phyloP scores from a whole-genome alignment of 2,888 invertebrate species.

The Mellilla xanthometata region DNA sequence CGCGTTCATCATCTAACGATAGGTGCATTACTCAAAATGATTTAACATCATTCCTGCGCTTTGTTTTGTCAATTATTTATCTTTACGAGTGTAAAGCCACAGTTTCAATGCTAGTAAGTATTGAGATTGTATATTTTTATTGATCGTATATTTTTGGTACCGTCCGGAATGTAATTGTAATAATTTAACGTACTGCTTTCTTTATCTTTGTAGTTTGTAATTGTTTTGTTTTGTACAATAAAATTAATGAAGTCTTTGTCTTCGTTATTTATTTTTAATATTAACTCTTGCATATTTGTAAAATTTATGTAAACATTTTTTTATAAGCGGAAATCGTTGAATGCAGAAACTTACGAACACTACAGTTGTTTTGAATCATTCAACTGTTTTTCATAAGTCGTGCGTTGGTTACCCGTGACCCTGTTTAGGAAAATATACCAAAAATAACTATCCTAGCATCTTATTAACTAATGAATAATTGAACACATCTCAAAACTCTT shows the following conservation, averaged over 20 bases:
- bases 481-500: background rate
- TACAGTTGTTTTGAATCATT: too few species aligned
- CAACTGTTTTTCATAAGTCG: too few species aligned
- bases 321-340: too few species aligned
- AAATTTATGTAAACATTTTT: too few species aligned
- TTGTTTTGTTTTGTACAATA: constrained; percentile 2
- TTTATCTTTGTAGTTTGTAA: constrained; percentile 7
- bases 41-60: constrained; percentile 32
- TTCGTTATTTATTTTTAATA: too few species aligned
- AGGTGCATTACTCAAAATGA: constrained; percentile 35
- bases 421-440: too few species aligned
- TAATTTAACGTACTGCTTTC: constrained; percentile 9
- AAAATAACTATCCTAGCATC: too few species aligned
- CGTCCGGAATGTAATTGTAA: constrained; percentile 18
- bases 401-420: too few species aligned
- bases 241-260: too few species aligned
- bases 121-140: constrained; percentile 15
- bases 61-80: constrained; percentile 31
- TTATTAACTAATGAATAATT: constrained; percentile 1
- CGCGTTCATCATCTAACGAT: constrained; percentile 27
- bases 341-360: too few species aligned
- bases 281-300: too few species aligned
- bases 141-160: constrained; percentile 24
- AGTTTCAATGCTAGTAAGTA: background rate
- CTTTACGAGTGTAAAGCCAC: constrained; percentile 22